phyloP scores from a whole-genome alignment of 2,113 vertebrate species.

The Prochilodus magdalenae region DNA sequence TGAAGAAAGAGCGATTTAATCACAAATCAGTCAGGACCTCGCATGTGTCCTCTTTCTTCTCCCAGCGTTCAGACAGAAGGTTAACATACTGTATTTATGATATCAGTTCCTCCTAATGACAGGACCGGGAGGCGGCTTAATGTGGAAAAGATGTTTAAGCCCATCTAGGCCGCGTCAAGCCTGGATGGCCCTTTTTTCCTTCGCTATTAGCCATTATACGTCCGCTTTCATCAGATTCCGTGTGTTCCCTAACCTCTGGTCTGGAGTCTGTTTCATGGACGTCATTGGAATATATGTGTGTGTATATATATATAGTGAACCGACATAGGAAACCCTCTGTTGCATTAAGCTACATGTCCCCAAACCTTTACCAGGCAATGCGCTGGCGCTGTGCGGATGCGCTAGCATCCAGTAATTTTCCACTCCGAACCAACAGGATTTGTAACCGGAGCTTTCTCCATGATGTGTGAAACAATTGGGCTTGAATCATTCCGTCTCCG shows the following conservation, averaged over 20 bases:
- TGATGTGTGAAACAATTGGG: background rate
- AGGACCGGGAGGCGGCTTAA: constrained; percentile 28
- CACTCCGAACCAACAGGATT: constrained; percentile 29
- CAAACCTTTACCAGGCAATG: no score
- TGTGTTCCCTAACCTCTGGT: constrained; percentile 20
- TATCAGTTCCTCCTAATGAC: constrained; percentile 38
- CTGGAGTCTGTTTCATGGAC: constrained; percentile 10
- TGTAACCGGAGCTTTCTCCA: background rate
- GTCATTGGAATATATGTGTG: constrained; percentile 50
- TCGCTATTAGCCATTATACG: constrained; percentile 24
- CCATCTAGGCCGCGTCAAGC: constrained; percentile 7
- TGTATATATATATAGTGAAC: no score
- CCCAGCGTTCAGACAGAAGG: constrained; percentile 29
- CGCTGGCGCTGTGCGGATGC: background rate
- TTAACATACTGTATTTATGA: constrained; percentile 41
- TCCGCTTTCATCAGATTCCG: constrained; percentile 11
- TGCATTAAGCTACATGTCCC: no score
- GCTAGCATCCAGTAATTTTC: constrained; percentile 54
- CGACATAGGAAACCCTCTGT: no score
- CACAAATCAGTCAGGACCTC: constrained; percentile 22
- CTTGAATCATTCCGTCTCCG: constrained; percentile 4
- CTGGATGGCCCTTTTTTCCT: background rate
- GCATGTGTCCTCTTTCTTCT: constrained; percentile 4
- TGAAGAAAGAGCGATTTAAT: constrained; percentile 25
- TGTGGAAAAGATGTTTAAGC: constrained; percentile 43